Conservation (phyloP, 2,888 invertebrate genomes). For the Oligia strigilis region DNA sequence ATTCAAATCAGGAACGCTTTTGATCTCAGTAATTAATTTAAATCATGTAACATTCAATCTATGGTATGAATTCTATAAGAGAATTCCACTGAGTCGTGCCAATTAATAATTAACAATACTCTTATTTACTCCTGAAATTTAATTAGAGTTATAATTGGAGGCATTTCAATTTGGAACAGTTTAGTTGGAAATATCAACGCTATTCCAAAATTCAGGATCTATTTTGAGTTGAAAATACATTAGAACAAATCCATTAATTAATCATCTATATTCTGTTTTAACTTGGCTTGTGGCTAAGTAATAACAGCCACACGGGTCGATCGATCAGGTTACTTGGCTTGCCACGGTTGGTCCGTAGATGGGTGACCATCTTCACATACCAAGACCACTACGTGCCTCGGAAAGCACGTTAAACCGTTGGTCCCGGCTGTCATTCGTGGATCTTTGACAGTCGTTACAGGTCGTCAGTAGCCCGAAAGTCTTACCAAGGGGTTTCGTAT, state of each 20-base stretch:
- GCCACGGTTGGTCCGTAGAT: not conserved
- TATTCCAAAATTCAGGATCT: not conserved
- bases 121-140: conserved; percentile 50
- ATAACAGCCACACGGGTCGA: not conserved
- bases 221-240: not conserved
- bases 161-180: conserved; percentile 20
- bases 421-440: not conserved
- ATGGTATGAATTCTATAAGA: conserved; percentile 35
- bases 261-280: not conserved
- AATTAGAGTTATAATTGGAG: conserved; percentile 52
- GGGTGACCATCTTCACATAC: not conserved
- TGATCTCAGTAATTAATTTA: conserved; percentile 59
- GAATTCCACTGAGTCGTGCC: conserved; percentile 42
- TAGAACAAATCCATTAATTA: not conserved
- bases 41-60: conserved; percentile 51
- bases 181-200: conserved; percentile 16
- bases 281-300: not conserved
- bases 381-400: not conserved
- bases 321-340: not conserved
- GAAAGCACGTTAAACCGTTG: too few species aligned
- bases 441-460: too few species aligned
- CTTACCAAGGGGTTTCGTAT: not conserved
- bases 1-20: conserved; percentile 53
- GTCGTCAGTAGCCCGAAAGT: not conserved
- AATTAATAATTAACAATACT: conserved; percentile 57